Evolutionary conservation across 2,888 invertebrate species (phyloP), one percentile per base, ranked within the genome.

Genomic region (Macrosiphum euphorbiae): DNA sequence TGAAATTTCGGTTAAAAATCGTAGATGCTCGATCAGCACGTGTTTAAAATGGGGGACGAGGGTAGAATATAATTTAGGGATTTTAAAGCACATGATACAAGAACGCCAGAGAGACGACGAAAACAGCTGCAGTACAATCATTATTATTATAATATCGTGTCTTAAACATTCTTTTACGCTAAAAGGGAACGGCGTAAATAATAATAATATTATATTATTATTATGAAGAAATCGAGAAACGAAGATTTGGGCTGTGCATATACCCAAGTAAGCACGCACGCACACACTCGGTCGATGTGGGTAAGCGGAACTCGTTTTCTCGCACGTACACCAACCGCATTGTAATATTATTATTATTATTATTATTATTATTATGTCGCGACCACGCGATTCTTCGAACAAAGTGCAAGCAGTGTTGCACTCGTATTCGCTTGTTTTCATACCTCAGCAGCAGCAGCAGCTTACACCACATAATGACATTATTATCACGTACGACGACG

Each of bases 291-390:
- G 78, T 78, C 20, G 58, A 35, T 90, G 47, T 50, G 47, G 35
- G 50, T 35, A 67, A 84, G 41, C 88, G 90, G 35, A 84, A 90
- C 90, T 90, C 55, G 88, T 58, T 88, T 88, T 88, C 55, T 55
- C 90, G 90, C 90, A 84, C 90, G 90, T 90, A 90, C 67, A 20
- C 50, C 67, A 78, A 78, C 78, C 50, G 50, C 8, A 20, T 78
- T 78, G 78, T 78, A 78, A 24, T 78, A 78, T 78, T 78, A 78
- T 78, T 78, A 78, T n/a, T 61, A 58, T 58, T 58, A 58, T 58
- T 58, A 58, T 58, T 61, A 28, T n/a, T n/a, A n/a, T n/a, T 10
- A 47, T n/a, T n/a, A 67, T 90, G 44, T 67, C n/a, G 67, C 35
- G 50, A 50, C 61, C 24, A 50, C 41, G 47, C 50, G n/a, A 50